Base-by-base conservation (phyloP, 2,113 vertebrate genomes). In the Sebastes fasciatus region DNA sequence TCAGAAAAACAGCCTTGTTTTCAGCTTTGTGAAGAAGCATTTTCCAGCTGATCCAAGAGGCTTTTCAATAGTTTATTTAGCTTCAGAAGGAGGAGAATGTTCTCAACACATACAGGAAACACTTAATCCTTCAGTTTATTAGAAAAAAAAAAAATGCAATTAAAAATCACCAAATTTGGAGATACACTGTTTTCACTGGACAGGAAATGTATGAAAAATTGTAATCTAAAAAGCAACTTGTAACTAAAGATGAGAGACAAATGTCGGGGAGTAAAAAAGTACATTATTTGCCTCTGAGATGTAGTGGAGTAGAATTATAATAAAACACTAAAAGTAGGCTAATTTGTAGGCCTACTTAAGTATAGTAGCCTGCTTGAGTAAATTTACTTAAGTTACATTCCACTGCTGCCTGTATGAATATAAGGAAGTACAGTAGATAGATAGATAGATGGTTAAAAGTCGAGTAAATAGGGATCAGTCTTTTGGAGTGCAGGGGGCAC, bases 101-200 rank as follows among this genome's bases (percentile, higher is more conserved):
- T 8, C 8, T 8, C 26, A 63, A 42, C 61, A 8, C 8, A 40
- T 16, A 62, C 40, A 62, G 10, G 60, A 40, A 62, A 34, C 13
- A 16, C 26, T 42, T 42, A 63, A 63, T 63, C 34, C 8, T 10
- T 17, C 14, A 42, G 14, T 63, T 63, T 42, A 63, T 63, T 16
- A 0, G 60, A 40, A 17, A 9, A 58, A 62, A 40, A 9, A 19
- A 8, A 1, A 49, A 8, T 12, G 6, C n/a, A n/a, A 23, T 49
- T n/a, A n/a, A n/a, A 46, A 45, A 65, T 65, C 10, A 21, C 11
- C 43, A 65, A 26, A 69, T 40, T 40, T 69, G 67, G 26, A 69
- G 48, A 40, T 11, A 3, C 8, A 34, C 12, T 34, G 16, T 52
- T 54, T 54, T 52, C 8, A 11, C 14, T 34, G 66, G 23, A 51